Evolutionary conservation across 2,888 invertebrate species (phyloP), one percentile per base, ranked within the genome.

Genomic region (Hirtodrosophila duncani): DNA sequence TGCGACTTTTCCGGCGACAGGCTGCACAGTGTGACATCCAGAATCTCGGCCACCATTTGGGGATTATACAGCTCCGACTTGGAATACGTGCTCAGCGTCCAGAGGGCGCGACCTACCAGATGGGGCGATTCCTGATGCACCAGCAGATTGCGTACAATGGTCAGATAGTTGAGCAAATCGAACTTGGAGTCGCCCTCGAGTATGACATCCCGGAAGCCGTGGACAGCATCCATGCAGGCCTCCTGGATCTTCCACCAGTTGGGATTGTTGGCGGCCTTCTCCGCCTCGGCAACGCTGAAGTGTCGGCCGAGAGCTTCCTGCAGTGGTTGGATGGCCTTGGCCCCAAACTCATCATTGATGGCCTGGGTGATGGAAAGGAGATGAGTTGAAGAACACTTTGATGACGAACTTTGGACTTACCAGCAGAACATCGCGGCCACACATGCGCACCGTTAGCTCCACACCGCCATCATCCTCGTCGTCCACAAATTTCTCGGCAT

Each of bases 161-260:
- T 86, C 27, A 87, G 69, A 67, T 87, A 87, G 46, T 86, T 86
- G 0, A 82, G 56, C 23, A 87, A 67, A 70, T 87, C 86, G 44
- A 87, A 87, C 46, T 84, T 81, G n/a, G 83, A 79, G 26, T 84
- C 82, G 10, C 71, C 78, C 29, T 83, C 83, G 1, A 87, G 63
- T 23, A 87, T 86, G 1, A 86, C 45, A 27, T 84, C 88, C 23
- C 88, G 88, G 9, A 88, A 88, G 14, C 88, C 85, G 31, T 90
- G 91, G 3, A 92, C 85, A 2, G 91, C 90, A 18, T 91, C 85
- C 88, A 92, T 89, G 42, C 90, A 89, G 0, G 92, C 89, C 82
- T 92, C 92, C 57, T 88, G 88, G 27, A 91, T 87, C 84, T 92
- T 92, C 92, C 92, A 92, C 89, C 91, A 89, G 49, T 88, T 83